Base-by-base conservation (phyloP, 2,797 vertebrate genomes). In the Philypnodon macrostomus region DNA sequence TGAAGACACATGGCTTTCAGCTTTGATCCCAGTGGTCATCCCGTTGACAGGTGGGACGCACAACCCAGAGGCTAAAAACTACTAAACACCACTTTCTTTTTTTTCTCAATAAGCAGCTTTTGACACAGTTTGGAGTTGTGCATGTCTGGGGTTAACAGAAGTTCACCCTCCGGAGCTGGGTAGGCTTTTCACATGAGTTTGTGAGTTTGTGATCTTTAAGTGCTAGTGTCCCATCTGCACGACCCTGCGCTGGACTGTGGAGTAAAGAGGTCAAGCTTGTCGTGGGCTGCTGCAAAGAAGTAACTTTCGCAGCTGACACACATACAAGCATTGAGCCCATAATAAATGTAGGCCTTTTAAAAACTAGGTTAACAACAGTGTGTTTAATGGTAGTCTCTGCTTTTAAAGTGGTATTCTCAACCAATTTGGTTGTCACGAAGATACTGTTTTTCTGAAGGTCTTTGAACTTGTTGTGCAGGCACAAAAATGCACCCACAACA, bases 1-100 rank as follows among this genome's bases (percentile, higher is more conserved):
- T 46, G 44, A 61, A 80, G 67, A 66, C 47, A 58, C 48, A 54
- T 40, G 53, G 51, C 51, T 33, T 10, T 32, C 35, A 29, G 52
- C 59, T 81, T 73, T 73, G 68, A 80, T 73, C 58, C 35, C 45
- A 26, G 14, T 48, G 65, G 59, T 57, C 23, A 41, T 51, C 51
- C 55, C 47, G 41, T 52, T 41, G 63, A 57, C 58, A 24, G 52
- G 53, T 47, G 24, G 31, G 53, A 52, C 53, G 60, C 50, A 42
- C 41, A 46, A 40, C 40, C 27, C 40, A 56, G 57, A 55, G 36
- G 35, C 38, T 54, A 24, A 16, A 53, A n/a, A n/a, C n/a, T n/a
- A 12, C 47, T 21, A 18, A 9, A 16, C 19, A 10, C 35, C 31
- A 47, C 12, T 24, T 33, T 7, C 13, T 24, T n/a, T 24, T 33